Conservation (phyloP, 30 jellyfish, hydroid and myxozoan species). For the Aurelia coerulea region DNA sequence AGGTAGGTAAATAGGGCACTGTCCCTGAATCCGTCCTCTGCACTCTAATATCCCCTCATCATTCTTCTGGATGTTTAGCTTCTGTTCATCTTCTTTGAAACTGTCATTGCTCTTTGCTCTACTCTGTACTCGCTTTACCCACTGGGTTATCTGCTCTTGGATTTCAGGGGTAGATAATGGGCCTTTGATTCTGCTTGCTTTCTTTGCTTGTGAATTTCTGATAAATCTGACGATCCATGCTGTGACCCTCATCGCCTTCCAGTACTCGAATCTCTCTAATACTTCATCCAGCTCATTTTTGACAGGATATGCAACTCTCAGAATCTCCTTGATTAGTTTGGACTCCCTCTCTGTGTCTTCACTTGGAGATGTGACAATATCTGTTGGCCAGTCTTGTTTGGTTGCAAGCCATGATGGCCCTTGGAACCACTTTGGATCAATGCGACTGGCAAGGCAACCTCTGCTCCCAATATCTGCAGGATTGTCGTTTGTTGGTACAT, state of each 20-base stretch:
- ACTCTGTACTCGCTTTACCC: conserved; percentile 5
- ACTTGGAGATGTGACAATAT: conserved; percentile 26
- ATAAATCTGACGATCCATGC: conserved; percentile 50
- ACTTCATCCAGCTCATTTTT: conserved; percentile 4
- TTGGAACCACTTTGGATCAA: conserved; percentile 26
- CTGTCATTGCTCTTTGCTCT: conserved; percentile 12
- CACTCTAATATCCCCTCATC: conserved; percentile 10
- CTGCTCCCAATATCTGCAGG: conserved; percentile 47
- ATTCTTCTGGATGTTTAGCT: conserved; percentile 24
- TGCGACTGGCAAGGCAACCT: conserved; percentile 14
- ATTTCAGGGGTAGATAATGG: conserved; percentile 56
- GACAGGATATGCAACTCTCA: conserved; percentile 18
- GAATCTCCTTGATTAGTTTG: conserved; percentile 43
- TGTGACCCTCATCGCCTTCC: conserved; percentile 36
- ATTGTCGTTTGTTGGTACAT: conserved; percentile 27
- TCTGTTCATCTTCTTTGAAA: conserved; percentile 18
- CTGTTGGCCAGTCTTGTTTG: conserved; percentile 53
- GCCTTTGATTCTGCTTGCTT: background rate
- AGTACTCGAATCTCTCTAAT: conserved; percentile 10
- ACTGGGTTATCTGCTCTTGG: background rate
- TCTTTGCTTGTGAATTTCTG: conserved; percentile 31
- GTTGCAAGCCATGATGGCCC: conserved; percentile 59
- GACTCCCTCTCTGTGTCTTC: conserved; percentile 56
- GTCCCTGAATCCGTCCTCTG: conserved; percentile 42
- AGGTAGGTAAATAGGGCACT: conserved; percentile 42